Base-by-base conservation (phyloP, 23 tunicate species). In the Trididemnum clinides region DNA sequence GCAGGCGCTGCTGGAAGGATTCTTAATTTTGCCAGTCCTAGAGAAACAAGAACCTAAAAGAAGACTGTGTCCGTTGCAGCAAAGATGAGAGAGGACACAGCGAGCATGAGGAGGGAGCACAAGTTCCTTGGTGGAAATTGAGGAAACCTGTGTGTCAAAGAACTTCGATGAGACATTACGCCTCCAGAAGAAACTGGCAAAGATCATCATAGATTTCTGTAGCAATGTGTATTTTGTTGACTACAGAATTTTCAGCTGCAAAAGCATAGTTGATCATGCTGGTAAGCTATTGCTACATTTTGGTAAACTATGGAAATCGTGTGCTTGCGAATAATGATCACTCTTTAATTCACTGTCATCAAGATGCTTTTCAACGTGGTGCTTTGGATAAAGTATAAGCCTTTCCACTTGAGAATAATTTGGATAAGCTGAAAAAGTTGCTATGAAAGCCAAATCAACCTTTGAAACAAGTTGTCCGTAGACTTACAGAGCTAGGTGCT, bases 331-430 rank as follows among this genome's bases (percentile, higher is more conserved):
- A 84, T 34, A 84, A 84, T 71, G 79, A 70, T 12, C 87, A 84
- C 77, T n/a, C 54, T 84, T 31, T 84, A 50, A 33, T 84, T 23
- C 80, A 84, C 38, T 33, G 71, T 44, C 20, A 59, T 71, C 32
- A 84, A 28, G 87, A 84, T 71, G 87, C 35, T 71, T 34, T 6
- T 50, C 71, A 12, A 26, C 63, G 29, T 44, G 87, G 87, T 33
- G 31, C 69, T 28, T 57, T 84, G 49, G 87, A 84, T n/a, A 84
- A 71, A 33, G 34, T 84, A 32, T 84, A 80, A 50, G 39, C 80
- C 19, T 84, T 84, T 84, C 80, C 87, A 1, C 50, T 70, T 84
- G 87, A 84, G 71, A 84, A 71, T 71, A 70, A 23, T 84, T 39
- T 84, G 21, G 80, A 50, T 22, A 34, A 36, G 1, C 27, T 84